A percentile compares a stretch with the other conserved stretches of the same genome.
Conservation (phyloP, 1,140 invertebrate genomes). For the Schlechtendalia chinensis region DNA sequence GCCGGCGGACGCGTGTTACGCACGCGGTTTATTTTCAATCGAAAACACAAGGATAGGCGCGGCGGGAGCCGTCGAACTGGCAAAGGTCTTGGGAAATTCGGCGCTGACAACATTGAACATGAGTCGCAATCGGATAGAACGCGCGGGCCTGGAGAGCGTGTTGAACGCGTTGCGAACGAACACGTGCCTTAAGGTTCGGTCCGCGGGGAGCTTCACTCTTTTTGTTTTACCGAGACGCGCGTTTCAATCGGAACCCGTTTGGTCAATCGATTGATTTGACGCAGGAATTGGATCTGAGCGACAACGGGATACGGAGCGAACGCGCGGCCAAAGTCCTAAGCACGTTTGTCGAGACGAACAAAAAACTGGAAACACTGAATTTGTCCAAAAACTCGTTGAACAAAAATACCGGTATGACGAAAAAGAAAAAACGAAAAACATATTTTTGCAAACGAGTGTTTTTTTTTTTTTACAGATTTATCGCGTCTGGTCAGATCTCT, state of each 20-base stretch:
- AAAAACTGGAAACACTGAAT: not conserved
- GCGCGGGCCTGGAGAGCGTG: not conserved
- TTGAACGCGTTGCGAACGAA: slow-evolving; percentile 1
- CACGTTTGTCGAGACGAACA: not conserved
- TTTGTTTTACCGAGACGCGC: too few relatives aligned
- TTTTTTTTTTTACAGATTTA: slow-evolving; percentile 1
- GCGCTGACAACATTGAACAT: not conserved
- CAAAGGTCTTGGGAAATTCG: too few relatives aligned
- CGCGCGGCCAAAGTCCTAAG: not conserved
- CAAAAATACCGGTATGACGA: not conserved
- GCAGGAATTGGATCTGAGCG: slow-evolving; percentile 32
- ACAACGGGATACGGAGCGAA: not conserved
- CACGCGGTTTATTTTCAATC: too few relatives aligned
- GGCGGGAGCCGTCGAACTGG: not conserved
- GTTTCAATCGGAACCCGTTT: too few relatives aligned
- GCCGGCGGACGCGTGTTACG: too few relatives aligned
- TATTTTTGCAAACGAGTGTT: not conserved
- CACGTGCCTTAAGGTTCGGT: not conserved
- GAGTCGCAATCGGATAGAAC: not conserved
- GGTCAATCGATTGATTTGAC: too few relatives aligned
- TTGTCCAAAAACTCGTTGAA: slow-evolving; percentile 26
- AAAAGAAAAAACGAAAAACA: not conserved
- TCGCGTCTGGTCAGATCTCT: not conserved
- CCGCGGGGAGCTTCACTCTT: not conserved
- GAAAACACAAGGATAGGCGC: too few relatives aligned